phyloP scores from a whole-genome alignment of 2,888 invertebrate genomes.

The Epicampocera succincta region DNA sequence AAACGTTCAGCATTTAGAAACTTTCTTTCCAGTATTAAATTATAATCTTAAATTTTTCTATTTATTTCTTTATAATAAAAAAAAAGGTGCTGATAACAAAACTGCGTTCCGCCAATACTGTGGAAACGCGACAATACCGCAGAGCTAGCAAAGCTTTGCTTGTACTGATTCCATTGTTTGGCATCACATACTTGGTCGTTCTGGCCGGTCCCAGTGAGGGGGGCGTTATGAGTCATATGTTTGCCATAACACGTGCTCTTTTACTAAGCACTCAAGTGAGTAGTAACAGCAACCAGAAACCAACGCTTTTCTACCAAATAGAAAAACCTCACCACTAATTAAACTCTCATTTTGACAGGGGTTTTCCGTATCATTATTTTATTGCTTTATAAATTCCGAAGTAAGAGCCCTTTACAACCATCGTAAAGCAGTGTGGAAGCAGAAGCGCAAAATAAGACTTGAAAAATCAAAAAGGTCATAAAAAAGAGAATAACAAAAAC shows the following conservation, averaged over 20 bases:
- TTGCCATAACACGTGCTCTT: slow-evolving; percentile 90
- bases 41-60: no score
- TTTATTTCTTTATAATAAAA: neutral
- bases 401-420: slow-evolving; percentile 92
- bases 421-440: slow-evolving; percentile 83
- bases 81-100: slow-evolving; percentile 94
- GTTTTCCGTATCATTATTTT: slow-evolving; percentile 93
- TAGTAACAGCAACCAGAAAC: slow-evolving; percentile 24
- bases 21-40: neutral
- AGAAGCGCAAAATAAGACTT: slow-evolving; percentile 80
- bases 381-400: slow-evolving; percentile 96
- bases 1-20: neutral
- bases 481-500: neutral
- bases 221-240: slow-evolving; percentile 88
- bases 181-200: slow-evolving; percentile 94
- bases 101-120: slow-evolving; percentile 92
- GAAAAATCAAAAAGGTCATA: slow-evolving; percentile 79
- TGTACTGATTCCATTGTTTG: slow-evolving; percentile 95
- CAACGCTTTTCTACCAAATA: neutral
- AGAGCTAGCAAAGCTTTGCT: slow-evolving; percentile 95
- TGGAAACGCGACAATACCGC: slow-evolving; percentile 94
- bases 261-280: slow-evolving; percentile 94
- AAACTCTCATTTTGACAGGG: slow-evolving; percentile 84
- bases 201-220: slow-evolving; percentile 89
- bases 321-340: slow-evolving; percentile 41